Evolutionary conservation across 2,113 vertebrate species (phyloP).

Genomic region (Notarius lentiginosus): DNA sequence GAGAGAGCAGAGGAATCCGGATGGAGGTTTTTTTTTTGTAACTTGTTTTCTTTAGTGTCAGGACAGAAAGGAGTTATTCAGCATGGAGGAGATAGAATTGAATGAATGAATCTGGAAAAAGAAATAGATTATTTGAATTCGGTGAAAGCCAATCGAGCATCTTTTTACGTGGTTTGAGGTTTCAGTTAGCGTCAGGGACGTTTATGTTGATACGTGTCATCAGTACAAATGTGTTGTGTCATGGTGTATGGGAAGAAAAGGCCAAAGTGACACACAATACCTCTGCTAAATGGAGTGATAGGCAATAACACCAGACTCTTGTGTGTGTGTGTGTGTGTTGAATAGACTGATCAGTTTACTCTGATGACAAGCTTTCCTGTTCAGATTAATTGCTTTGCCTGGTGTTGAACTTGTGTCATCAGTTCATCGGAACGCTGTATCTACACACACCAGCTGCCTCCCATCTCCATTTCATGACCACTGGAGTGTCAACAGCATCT

Average conservation of each 20-base stretch:
- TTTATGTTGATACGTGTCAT: constrained; percentile 44
- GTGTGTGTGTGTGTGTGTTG: constrained; percentile 12
- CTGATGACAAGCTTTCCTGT: constrained; percentile 14
- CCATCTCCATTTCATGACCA: neutral
- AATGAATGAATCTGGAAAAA: neutral
- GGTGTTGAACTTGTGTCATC: neutral
- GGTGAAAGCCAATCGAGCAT: neutral
- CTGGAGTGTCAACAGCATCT: neutral
- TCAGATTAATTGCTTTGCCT: constrained; percentile 14
- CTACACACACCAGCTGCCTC: neutral
- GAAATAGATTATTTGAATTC: constrained; percentile 15
- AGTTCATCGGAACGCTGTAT: neutral
- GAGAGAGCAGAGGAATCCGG: neutral
- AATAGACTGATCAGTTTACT: constrained; percentile 29
- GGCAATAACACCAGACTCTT: neutral
- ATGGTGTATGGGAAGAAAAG: constrained; percentile 25
- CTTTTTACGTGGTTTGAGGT: constrained; percentile 8
- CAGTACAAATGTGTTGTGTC: constrained; percentile 43
- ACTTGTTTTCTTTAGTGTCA: constrained; percentile 18
- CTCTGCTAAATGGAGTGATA: constrained; percentile 47
- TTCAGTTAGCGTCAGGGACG: constrained; percentile 41
- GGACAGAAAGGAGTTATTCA: constrained; percentile 28
- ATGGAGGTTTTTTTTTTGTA: neutral
- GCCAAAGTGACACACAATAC: constrained; percentile 34
- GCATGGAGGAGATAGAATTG: neutral